Evolutionary conservation across 2,888 invertebrate genomes (phyloP).

Genomic region (Drosophila hamatofila): DNA sequence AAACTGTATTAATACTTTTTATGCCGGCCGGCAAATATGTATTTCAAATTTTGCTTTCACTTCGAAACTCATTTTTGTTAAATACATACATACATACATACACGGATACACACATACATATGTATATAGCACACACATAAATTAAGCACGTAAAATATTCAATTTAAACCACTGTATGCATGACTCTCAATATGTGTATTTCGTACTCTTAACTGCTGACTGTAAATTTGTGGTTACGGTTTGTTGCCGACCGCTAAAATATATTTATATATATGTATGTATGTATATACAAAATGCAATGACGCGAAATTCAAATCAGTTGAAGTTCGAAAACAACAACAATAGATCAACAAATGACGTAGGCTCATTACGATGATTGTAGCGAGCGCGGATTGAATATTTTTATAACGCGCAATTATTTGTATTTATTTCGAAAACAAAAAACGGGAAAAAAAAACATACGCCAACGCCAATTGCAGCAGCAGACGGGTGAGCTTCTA

Average conservation of each 20-base stretch:
- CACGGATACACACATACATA: background rate
- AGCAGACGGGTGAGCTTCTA: conserved; percentile 29
- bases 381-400: conserved; percentile 42
- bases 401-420: conserved; percentile 58
- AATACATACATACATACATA: background rate
- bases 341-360: conserved; percentile 38
- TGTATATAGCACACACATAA: background rate
- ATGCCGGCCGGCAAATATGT: conserved; percentile 50
- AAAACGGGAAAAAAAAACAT: conserved; percentile 37
- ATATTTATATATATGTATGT: background rate
- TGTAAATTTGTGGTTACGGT: conserved; percentile 32
- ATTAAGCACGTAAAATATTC: conserved; percentile 18
- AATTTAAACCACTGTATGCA: conserved; percentile 35
- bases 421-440: conserved; percentile 39
- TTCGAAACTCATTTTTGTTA: conserved; percentile 8
- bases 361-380: conserved; percentile 9
- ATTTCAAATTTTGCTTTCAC: conserved; percentile 25
- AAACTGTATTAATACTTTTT: conserved; percentile 3
- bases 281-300: conserved; percentile 16
- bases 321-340: conserved; percentile 14
- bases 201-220: conserved; percentile 17
- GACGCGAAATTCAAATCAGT: conserved; percentile 45
- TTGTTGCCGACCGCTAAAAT: conserved; percentile 39
- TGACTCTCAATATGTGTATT: conserved; percentile 8
- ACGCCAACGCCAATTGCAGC: conserved; percentile 53